Evolutionary conservation across 2,113 vertebrate species (phyloP).

Genomic region (Macquaria australasica): DNA sequence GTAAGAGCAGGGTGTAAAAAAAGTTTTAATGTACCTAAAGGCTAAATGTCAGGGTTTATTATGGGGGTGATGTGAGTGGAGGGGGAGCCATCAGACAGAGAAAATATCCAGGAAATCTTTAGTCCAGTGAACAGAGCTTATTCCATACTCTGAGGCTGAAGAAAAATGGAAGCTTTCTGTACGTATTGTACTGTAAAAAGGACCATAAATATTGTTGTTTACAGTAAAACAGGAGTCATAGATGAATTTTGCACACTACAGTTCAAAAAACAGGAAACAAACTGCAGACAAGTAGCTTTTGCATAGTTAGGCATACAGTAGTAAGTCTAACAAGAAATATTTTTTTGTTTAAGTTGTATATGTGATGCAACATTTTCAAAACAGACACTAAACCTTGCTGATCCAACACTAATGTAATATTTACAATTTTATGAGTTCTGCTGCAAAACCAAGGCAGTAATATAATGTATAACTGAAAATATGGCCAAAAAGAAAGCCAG

Average conservation of each 20-base stretch:
- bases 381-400: neutral
- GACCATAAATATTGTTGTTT: neutral
- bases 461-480: neutral
- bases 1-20: neutral
- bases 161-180: neutral
- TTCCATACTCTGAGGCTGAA: neutral
- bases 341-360: neutral
- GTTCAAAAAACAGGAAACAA: neutral
- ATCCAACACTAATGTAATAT: conserved; percentile 33
- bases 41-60: conserved; percentile 13
- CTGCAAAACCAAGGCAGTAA: neutral
- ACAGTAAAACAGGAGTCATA: neutral
- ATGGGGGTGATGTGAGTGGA: neutral
- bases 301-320: neutral
- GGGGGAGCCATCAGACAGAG: neutral
- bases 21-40: conserved; percentile 4
- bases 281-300: conserved; percentile 1
- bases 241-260: neutral
- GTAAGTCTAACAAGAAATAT: neutral
- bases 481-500: neutral
- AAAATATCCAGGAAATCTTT: neutral
- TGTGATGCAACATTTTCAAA: conserved; percentile 15
- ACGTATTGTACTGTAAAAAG: neutral
- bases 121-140: conserved; percentile 1
- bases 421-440: conserved; percentile 14